Evolutionary conservation across 1,140 invertebrate genomes (phyloP).

Genomic region (Drosophila athabasca): DNA sequence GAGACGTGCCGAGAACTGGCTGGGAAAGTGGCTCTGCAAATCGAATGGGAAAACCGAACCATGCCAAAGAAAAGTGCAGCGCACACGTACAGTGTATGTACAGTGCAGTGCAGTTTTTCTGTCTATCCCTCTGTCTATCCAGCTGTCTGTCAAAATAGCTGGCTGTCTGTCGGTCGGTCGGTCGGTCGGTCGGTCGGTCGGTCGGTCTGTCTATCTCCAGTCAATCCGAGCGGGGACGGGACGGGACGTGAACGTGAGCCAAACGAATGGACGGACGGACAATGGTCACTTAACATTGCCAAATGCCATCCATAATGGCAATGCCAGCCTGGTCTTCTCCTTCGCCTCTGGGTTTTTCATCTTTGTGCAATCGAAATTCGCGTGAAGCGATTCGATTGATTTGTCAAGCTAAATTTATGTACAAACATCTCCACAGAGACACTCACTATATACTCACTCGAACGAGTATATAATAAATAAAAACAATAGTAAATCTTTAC

Average conservation of each 20-base stretch:
- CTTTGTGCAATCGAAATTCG: slow-evolving; percentile 52
- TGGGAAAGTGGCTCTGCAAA: slow-evolving; percentile 36
- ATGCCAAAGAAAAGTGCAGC: slow-evolving; percentile 69
- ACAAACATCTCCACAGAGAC: slow-evolving; percentile 5
- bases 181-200: no score
- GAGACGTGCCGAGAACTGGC: slow-evolving; percentile 20
- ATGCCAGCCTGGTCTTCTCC: slow-evolving; percentile 44
- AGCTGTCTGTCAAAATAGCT: slow-evolving; percentile 5
- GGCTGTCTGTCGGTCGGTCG: slow-evolving; percentile 17
- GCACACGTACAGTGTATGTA: no score
- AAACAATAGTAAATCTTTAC: slow-evolving; percentile 14
- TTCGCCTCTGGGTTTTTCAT: neutral
- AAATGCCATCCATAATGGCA: slow-evolving; percentile 29
- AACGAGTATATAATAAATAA: no score
- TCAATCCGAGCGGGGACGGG: no score
- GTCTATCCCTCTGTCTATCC: slow-evolving; percentile 28
- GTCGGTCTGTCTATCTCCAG: no score
- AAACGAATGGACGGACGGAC: slow-evolving; percentile 33
- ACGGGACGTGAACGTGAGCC: slow-evolving; percentile 50
- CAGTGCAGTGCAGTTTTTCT: neutral
- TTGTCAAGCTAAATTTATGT: slow-evolving; percentile 36
- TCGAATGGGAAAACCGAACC: slow-evolving; percentile 59
- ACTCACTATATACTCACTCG: neutral
- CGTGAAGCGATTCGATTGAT: slow-evolving; percentile 50
- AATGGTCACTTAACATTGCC: slow-evolving; percentile 45